Percentiles rank a stretch among this genome's conserved stretches.
Evolutionary conservation across 2,113 vertebrate genomes (phyloP).

Genomic region (Anhinga anhinga): DNA sequence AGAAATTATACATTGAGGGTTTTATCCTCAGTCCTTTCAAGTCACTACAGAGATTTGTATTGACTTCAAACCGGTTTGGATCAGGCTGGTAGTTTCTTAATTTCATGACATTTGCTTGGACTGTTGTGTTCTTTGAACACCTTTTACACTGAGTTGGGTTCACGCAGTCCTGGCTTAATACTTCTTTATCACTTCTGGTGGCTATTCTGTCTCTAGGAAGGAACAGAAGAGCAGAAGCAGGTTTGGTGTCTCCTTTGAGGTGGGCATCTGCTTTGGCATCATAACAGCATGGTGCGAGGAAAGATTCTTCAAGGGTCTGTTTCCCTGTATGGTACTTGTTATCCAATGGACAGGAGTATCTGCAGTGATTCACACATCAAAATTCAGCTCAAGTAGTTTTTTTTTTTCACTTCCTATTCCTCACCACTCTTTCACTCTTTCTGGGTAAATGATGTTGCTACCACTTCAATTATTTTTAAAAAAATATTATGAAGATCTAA

Average conservation of each 20-base stretch:
- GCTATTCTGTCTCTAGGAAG: not conserved
- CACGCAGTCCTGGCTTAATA: not conserved
- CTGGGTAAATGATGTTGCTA: not conserved
- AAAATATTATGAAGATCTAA: not conserved
- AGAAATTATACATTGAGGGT: not conserved
- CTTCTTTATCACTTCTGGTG: not conserved
- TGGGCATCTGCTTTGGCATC: not conserved
- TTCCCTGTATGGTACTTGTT: not conserved
- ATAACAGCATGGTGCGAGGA: not conserved
- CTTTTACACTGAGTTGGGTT: not conserved
- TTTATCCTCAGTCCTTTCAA: slow-evolving; percentile 24
- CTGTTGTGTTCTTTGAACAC: not conserved
- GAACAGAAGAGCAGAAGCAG: not conserved
- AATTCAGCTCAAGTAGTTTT: not conserved
- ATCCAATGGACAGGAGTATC: not conserved
- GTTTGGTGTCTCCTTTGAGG: not conserved
- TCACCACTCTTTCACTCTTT: not conserved
- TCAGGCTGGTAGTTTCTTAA: not conserved
- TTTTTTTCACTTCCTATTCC: not conserved
- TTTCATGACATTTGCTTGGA: not conserved
- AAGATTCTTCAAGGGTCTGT: not conserved
- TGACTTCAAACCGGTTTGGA: not conserved
- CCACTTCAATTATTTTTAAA: not conserved
- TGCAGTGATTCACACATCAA: not conserved
- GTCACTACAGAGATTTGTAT: not conserved